Base-by-base conservation (phyloP, 1,140 invertebrate species). In the Drosophila tsacasi region DNA sequence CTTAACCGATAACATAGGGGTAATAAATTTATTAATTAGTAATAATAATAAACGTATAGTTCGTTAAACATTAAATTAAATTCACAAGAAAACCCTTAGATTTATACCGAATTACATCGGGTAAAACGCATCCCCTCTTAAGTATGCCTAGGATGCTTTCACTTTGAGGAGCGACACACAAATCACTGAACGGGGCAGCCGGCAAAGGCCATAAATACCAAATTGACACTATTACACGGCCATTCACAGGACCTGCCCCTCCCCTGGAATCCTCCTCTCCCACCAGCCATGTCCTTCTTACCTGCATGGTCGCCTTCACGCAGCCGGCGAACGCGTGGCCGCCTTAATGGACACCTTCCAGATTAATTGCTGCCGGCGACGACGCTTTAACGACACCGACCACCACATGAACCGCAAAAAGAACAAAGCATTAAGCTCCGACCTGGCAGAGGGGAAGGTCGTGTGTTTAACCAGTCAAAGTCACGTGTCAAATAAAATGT, bases 401-500 rank as follows among this genome's bases (percentile, higher is more conserved):
- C 60, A 72, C 84, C 84, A 90, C 85, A 90, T 91, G 85, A 90
- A 90, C 85, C 85, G 86, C 85, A 90, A 90, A 90, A 90, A 90
- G 85, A 90, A 90, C 85, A 90, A 90, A 90, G 86, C 84, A 81
- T 84, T 84, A 90, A 85, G 69, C 55, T 61, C 27, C 21, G 23
- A 64, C 57, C 27, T 21, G 30, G 42, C 10, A 2, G 19, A 44
- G 8, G 52, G 17, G 37, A 62, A 64, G 58, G 67, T 64, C 79
- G 67, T 76, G 76, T 89, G 86, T 89, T 90, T 90, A 85, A 90
- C 85, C 85, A 90, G 86, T 81, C 85, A 81, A 79, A 90, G 85
- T 90, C 85, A 90, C 85, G 85, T 89, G 85, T 89, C 85, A 89
- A 89, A 89, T 89, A 89, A 89, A 89, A 90, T 89, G 85, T 89